Base-by-base conservation (phyloP, 2,888 invertebrate species). In the Dorcus parallelipipedus region DNA sequence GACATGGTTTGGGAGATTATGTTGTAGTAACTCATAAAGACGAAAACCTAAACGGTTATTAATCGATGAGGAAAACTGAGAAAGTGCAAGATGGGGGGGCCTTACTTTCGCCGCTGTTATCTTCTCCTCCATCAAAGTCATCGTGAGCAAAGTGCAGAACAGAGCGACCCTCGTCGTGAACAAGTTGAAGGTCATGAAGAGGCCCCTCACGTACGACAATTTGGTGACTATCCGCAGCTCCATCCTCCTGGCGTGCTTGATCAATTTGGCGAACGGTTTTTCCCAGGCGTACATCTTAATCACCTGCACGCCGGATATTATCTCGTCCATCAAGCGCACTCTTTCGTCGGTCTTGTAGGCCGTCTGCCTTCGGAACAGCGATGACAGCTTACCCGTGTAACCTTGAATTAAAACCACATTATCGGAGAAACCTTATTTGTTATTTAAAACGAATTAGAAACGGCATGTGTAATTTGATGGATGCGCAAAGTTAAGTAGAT, bases 321-420 rank as follows among this genome's bases (percentile, higher is more conserved):
- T 89, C 83, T 98, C 97, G 74, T 91, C 94, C 95, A 97, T 97
- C 50, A 96, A 83, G 53, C 93, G 86, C 43, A 97, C 91, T 62
- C 97, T 83, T 69, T 90, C 89, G 77, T 97, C 97, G 0, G 96
- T 96, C 74, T 90, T 84, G 62, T 83, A 80, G 0, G 97, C 96
- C 0, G 93, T 93, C 71, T 86, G 86, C 74, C 86, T 84, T 62
- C 97, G 86, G 67, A 87, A 82, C 57, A 77, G 80, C 49, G 86
- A 85, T 1, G 86, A 83, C 67, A 86, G 74, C 78, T 85, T 85
- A 66, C 86, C 85, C 75, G 85, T 84, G 72, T 85, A 86, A 45
- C 45, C 45, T 20, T 9, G 1, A 10, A 45, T 45, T 45, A 45
- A 20, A 45, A 20, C n/a, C 45, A n/a, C 45, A 45, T 45, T 45